Conservation (phyloP, 2,797 vertebrate genomes). For the Florisuga fusca region DNA sequence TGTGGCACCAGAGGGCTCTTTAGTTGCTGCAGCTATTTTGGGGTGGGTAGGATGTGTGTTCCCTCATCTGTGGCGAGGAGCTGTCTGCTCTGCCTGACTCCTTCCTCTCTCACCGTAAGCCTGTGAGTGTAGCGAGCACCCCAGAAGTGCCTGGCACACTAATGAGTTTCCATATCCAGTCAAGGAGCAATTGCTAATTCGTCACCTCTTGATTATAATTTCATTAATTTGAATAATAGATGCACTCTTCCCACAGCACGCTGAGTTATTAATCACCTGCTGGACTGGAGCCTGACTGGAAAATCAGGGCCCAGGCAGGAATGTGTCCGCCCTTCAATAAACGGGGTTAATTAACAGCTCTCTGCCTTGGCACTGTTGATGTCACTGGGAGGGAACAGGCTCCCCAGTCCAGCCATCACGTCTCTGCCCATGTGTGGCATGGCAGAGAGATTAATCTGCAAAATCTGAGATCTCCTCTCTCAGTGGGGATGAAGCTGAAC, state of each 20-base stretch:
- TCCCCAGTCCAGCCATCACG: neutral
- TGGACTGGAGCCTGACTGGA: conserved; percentile 73
- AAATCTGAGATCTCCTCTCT: neutral
- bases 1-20: neutral
- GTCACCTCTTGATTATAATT: conserved; percentile 79
- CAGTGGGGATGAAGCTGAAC: neutral
- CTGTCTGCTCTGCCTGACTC: conserved; percentile 16
- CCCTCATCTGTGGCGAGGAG: neutral
- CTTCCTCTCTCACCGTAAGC: neutral
- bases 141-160: conserved; percentile 12
- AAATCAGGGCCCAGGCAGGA: conserved; percentile 65
- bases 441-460: neutral
- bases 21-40: neutral
- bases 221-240: conserved; percentile 81
- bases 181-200: conserved; percentile 76
- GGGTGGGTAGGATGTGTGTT: neutral
- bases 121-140: neutral
- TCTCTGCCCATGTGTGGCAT: accelerated
- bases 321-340: conserved; percentile 61
- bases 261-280: conserved; percentile 75
- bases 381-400: neutral
- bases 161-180: conserved; percentile 75
- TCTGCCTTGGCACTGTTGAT: neutral
- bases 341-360: conserved; percentile 69
- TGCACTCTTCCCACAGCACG: conserved; percentile 63